phyloP scores from a whole-genome alignment of 2,797 vertebrate species.

The Acanthiza pusilla region DNA sequence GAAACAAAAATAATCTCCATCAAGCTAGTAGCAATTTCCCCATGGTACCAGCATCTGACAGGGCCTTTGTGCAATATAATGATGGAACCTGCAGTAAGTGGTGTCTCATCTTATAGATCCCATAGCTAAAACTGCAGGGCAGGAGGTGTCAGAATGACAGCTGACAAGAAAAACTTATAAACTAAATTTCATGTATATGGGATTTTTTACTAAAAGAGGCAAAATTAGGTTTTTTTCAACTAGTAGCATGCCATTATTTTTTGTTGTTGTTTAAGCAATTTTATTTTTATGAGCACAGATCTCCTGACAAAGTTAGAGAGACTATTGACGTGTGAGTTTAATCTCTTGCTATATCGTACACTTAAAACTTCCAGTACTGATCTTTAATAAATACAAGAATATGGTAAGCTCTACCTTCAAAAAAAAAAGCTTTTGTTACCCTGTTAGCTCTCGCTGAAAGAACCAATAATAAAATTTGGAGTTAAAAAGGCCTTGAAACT shows the following conservation, averaged over 20 bases:
- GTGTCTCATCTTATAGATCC: not conserved
- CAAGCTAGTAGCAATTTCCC: conserved; percentile 10
- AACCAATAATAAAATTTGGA: not conserved
- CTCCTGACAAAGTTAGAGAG: not conserved
- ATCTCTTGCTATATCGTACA: not conserved
- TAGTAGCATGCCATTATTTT: not conserved
- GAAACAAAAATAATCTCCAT: conserved; percentile 45
- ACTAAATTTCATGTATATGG: not conserved
- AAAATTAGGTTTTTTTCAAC: not conserved
- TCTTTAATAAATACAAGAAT: not conserved
- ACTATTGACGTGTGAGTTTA: not conserved
- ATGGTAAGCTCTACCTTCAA: not conserved
- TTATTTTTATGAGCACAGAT: not conserved
- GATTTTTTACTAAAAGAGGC: not conserved
- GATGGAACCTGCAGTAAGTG: not conserved
- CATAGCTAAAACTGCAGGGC: not conserved
- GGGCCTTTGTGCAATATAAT: not conserved
- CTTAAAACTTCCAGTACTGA: not conserved
- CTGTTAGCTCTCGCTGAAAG: not conserved
- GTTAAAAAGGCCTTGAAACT: not conserved
- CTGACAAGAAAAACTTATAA: not conserved
- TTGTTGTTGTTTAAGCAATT: not conserved
- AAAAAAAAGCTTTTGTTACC: not conserved
- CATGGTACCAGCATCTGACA: not conserved
- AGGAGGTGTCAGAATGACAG: not conserved